Percentiles rank a stretch among this genome's conserved stretches.
These are phyloP conservation scores for Ptychoptera contaminata DNA, from an alignment of 2,888 invertebrate species.

Conservation along the genomic window DNA sequence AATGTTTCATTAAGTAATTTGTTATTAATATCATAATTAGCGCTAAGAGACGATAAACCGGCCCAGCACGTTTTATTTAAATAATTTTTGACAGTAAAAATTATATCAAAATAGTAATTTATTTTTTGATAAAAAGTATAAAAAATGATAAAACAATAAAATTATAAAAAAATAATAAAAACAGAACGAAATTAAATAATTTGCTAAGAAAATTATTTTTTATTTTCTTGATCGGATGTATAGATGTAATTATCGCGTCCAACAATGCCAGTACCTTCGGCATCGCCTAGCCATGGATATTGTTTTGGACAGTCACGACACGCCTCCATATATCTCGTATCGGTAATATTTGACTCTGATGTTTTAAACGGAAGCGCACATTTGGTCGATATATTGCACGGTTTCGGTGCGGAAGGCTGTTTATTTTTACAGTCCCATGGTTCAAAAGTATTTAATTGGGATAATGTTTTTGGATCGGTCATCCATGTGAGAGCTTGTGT, in stretches of 20 bases:
- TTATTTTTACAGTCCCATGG: slow-evolving; percentile 68
- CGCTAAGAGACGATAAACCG: too few species aligned
- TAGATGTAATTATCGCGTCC: slow-evolving; percentile 58
- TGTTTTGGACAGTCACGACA: slow-evolving; percentile 71
- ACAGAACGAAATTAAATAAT: too few species aligned
- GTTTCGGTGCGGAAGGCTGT: slow-evolving; percentile 51
- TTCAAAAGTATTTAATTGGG: slow-evolving; percentile 53
- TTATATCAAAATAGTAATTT: too few species aligned
- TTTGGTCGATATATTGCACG: slow-evolving; percentile 67
- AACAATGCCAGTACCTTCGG: slow-evolving; percentile 64
- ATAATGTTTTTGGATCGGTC: slow-evolving; percentile 63
- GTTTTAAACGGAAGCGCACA: slow-evolving; percentile 69
- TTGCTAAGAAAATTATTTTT: slow-evolving; percentile 2
- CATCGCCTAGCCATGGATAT: slow-evolving; percentile 81
- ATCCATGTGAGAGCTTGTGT: slow-evolving; percentile 86
- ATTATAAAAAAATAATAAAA: too few species aligned
- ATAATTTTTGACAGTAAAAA: too few species aligned
- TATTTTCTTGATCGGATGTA: slow-evolving; percentile 12
- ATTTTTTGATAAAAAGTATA: too few species aligned
- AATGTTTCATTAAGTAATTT: too few species aligned
- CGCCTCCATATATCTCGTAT: slow-evolving; percentile 76
- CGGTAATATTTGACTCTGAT: slow-evolving; percentile 58
- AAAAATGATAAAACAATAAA: too few species aligned
- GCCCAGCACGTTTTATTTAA: too few species aligned
- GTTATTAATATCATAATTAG: too few species aligned